Base-by-base conservation (phyloP, 2,888 invertebrate genomes). In the Arrhopalites spinosus region DNA sequence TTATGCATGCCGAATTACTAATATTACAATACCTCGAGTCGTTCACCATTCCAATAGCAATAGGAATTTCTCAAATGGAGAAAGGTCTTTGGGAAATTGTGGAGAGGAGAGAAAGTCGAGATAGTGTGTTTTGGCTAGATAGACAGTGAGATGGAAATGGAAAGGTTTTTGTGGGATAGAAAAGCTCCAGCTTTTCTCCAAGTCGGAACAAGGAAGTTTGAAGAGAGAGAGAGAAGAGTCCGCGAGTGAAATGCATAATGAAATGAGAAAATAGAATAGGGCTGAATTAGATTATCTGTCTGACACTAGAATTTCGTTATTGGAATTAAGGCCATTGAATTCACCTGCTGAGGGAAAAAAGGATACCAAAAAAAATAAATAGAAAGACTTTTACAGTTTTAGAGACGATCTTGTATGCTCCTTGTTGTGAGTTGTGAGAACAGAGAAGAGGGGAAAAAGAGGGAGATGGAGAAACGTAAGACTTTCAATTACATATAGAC, bases 241-340 rank as follows among this genome's bases (percentile, higher is more conserved):
- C 25, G 17, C 20, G 63, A 63, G 63, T 17, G 30, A 63, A 30
- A 63, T 63, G 30, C 20, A 63, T 63, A 30, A 63, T 36, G 64
- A 64, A 64, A 64, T 64, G 36, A 64, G 36, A 43, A 64, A 64
- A 30, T 64, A 64, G 64, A 64, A 64, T 36, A 30, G 8, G 29
- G 29, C 15, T 30, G 36, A 64, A 64, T 64, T 64, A 30, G 36
- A 64, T 64, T 64, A 64, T 64, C 64, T 30, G 20, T 64, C n/a
- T 64, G 64, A 8, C 59, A 3, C 59, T 59, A 59, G 59, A 59
- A 59, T 59, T 59, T 25, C 59, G 59, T 59, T 59, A 59, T 59
- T 59, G 27, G 59, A 25, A 25, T 25, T 25, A 59, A 59, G 59
- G 27, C 59, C 25, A 27, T 59, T 20, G 59, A 59, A 59, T 59